Evolutionary conservation across 2,113 vertebrate genomes (phyloP).

Genomic region (Elephas maximus): DNA sequence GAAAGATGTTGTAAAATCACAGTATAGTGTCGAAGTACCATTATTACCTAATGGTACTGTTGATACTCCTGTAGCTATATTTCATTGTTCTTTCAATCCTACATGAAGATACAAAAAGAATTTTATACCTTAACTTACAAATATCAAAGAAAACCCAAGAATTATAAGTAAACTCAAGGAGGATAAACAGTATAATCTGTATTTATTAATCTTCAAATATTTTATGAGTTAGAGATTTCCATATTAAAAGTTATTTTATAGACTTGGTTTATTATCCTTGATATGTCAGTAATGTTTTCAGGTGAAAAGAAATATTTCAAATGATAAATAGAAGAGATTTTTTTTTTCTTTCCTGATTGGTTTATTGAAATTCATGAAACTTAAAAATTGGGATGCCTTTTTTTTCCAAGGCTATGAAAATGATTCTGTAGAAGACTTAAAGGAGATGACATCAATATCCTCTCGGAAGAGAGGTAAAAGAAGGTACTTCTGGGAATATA

Average conservation of each 20-base stretch:
- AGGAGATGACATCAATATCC: constrained; percentile 95
- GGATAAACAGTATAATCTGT: background rate
- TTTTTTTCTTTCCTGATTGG: constrained; percentile 43
- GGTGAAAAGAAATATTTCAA: constrained; percentile 31
- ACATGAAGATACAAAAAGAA: background rate
- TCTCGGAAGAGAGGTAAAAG: constrained; percentile 97
- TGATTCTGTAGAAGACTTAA: constrained; percentile 96
- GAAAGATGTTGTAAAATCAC: background rate
- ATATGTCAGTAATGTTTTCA: constrained; percentile 18
- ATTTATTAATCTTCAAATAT: constrained; percentile 48
- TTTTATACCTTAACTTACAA: background rate
- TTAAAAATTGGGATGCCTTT: constrained; percentile 43
- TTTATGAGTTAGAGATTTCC: constrained; percentile 39
- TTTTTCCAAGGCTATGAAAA: constrained; percentile 94
- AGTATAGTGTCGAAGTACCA: background rate
- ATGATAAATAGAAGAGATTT: constrained; percentile 41
- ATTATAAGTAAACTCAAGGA: background rate
- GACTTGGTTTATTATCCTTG: constrained; percentile 44
- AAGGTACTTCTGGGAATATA: constrained; percentile 99
- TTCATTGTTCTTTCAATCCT: constrained; percentile 47
- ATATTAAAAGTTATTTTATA: constrained; percentile 25
- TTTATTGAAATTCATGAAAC: constrained; percentile 38
- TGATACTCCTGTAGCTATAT: background rate
- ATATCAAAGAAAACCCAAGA: constrained; percentile 19
- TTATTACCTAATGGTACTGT: background rate